Base-by-base conservation (phyloP, 2,888 invertebrate genomes). In the Girardia tigrina region DNA sequence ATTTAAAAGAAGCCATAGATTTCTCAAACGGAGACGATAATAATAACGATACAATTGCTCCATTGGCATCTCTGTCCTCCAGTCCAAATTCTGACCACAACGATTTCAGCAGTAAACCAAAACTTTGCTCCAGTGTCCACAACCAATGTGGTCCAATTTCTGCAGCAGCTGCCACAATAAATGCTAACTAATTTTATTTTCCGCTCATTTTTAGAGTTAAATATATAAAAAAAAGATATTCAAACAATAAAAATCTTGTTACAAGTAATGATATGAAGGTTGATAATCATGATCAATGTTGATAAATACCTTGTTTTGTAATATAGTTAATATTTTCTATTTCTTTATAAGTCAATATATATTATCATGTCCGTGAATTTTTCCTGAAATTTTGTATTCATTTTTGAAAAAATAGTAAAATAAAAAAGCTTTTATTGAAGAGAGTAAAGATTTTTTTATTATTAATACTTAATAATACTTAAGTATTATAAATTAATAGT, bases 281-380 rank as follows among this genome's bases (percentile, higher is more conserved):
- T n/a, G n/a, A n/a, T n/a, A n/a, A n/a, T n/a, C n/a, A 6, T 56
- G 56, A 56, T 56, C n/a, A 56, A 8, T 56, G 56, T 56, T 56
- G 56, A 56, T 8, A 56, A 56, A 16, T 23, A 56, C 23, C 56
- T 20, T 56, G 4, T 56, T 56, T n/a, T 56, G 56, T 56, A 56
- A 56, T 56, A 56, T 56, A 56, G 56, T 56, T 56, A 56, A 56
- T 56, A 20, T 56, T 56, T 56, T 56, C n/a, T n/a, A n/a, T n/a
- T n/a, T n/a, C n/a, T n/a, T n/a, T n/a, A n/a, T n/a, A n/a, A n/a
- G n/a, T n/a, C n/a, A n/a, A n/a, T n/a, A n/a, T n/a, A n/a, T n/a
- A n/a, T n/a, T n/a, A n/a, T n/a, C n/a, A n/a, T n/a, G n/a, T n/a
- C n/a, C n/a, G n/a, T n/a, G n/a, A n/a, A n/a, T n/a, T n/a, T n/a